Conservation (phyloP, 1,140 invertebrate species). For the Hyles vespertilio region DNA sequence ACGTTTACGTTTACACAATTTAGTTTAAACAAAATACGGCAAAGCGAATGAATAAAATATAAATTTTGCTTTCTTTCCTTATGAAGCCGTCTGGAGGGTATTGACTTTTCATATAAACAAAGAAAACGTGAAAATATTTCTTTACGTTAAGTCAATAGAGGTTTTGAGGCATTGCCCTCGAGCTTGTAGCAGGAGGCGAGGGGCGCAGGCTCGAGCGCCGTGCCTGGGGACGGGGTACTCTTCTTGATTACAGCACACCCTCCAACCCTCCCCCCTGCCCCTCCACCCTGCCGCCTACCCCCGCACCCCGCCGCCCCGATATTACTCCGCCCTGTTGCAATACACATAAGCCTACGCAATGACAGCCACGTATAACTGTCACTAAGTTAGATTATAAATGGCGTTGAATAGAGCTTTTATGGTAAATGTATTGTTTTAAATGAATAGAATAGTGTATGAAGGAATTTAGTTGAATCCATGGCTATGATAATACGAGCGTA, state of each 20-base stretch:
- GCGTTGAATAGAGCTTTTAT: not conserved
- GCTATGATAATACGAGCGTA: not conserved
- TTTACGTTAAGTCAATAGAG: conserved; percentile 70
- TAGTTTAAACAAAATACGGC: too few relatives aligned
- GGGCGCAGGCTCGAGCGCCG: conserved; percentile 28
- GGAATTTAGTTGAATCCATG: not conserved
- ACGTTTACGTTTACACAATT: too few relatives aligned
- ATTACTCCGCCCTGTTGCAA: conserved; percentile 32
- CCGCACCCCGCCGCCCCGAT: conserved; percentile 5
- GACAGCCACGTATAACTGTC: conserved; percentile 41
- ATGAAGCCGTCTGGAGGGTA: conserved; percentile 19
- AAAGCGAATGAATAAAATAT: not conserved
- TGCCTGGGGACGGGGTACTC: conserved; percentile 71
- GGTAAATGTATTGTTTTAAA: not conserved
- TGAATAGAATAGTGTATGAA: too few relatives aligned
- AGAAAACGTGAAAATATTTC: conserved; percentile 62
- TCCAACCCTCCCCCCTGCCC: conserved; percentile 23
- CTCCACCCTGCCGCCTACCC: conserved; percentile 7
- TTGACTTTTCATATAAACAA: conserved; percentile 52
- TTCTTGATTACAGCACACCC: conserved; percentile 73
- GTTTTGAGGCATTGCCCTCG: conserved; percentile 67
- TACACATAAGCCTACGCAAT: conserved; percentile 53
- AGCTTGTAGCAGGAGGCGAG: conserved; percentile 26
- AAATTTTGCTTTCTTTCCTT: conserved; percentile 4
- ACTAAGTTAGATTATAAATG: conserved; percentile 19